Percentiles rank a stretch among this genome's conserved stretches.
These are phyloP conservation scores for Halocynthia roretzi DNA, from an alignment of 23 tunicate genomes.

Conservation along the genomic window DNA sequence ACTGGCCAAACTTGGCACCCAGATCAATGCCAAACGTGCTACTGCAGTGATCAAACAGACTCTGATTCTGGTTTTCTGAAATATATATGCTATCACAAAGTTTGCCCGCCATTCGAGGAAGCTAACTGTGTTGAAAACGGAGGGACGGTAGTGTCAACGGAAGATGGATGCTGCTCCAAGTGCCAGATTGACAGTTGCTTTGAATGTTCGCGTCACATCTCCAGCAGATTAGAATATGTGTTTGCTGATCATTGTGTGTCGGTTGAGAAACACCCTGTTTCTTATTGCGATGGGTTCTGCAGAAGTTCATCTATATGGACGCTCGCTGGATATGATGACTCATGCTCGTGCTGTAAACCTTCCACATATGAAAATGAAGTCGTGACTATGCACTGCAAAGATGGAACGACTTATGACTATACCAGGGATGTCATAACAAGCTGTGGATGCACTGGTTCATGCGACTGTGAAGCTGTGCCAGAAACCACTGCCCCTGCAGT, in stretches of 20 bases:
- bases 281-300: constrained; percentile 91
- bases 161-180: constrained; percentile 76
- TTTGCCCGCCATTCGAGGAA: constrained; percentile 77
- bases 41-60: constrained; percentile 35
- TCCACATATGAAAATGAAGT: constrained; percentile 31
- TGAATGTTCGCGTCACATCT: constrained; percentile 51
- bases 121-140: constrained; percentile 61
- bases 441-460: constrained; percentile 52
- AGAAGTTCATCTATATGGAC: constrained; percentile 71
- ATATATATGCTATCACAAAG: constrained; percentile 36
- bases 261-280: constrained; percentile 34
- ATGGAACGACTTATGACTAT: constrained; percentile 61
- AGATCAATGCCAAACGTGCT: constrained; percentile 48
- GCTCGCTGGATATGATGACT: constrained; percentile 25
- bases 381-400: constrained; percentile 60
- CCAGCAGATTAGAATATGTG: constrained; percentile 53
- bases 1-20: constrained; percentile 74
- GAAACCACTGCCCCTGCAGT: constrained; percentile 32
- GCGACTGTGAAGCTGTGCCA: constrained; percentile 14
- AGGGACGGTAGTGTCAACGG: constrained; percentile 50
- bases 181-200: constrained; percentile 64
- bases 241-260: constrained; percentile 66
- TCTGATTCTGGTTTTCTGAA: constrained; percentile 47
- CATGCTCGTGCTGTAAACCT: constrained; percentile 86
- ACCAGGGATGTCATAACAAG: constrained; percentile 38